Evolutionary conservation across 2,888 invertebrate genomes (phyloP), one percentile per base, ranked within the genome.

Genomic region (Drosophila greeni): DNA sequence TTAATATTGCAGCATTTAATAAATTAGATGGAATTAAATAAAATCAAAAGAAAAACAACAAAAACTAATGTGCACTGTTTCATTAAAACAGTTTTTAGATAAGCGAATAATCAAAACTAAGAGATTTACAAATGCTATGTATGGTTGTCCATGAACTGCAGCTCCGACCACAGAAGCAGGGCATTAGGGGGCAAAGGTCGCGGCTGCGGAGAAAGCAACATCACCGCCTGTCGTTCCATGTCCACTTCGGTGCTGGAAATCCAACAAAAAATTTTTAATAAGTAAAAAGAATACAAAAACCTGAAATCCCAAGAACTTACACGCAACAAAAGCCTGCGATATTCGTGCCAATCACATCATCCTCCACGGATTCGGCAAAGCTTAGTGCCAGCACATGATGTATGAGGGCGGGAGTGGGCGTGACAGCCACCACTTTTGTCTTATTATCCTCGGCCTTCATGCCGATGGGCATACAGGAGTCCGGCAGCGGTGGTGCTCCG

Each of bases 401-500:
- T 45, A 95, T 90, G 47, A 98, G 91, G 69, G 92, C 92, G 0
- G 92, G 91, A 84, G 94, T 92, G 2, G 96, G 94, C 64, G 92
- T 91, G 36, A 97, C 93, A 0, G 92, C 90, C 31, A 98, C 96
- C 54, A 98, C 90, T 90, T 97, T 97, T 0, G 97, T 97, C 69
- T 95, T 91, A 86, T 96, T 96, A 89, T 98, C 98, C 86, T 95
- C 95, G 0, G 89, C 88, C 84, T 95, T 96, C 97, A 98, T 98
- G 51, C 98, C 99, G 61, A 98, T 91, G 1, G 99, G 99, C 92
- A 99, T 93, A 88, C 98, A 97, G 3, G 98, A 98, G 85, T 96
- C 97, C 0, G 99, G 98, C 59, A 99, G 90, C 0, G 95, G 92
- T 0, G 97, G 96, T 0, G 97, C 97, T 12, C 98, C 97, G 82